Percentiles rank a stretch among this genome's conserved stretches.
These are phyloP conservation scores for Pyrgus malvae DNA, from an alignment of 2,888 invertebrate species.

Conservation along the genomic window DNA sequence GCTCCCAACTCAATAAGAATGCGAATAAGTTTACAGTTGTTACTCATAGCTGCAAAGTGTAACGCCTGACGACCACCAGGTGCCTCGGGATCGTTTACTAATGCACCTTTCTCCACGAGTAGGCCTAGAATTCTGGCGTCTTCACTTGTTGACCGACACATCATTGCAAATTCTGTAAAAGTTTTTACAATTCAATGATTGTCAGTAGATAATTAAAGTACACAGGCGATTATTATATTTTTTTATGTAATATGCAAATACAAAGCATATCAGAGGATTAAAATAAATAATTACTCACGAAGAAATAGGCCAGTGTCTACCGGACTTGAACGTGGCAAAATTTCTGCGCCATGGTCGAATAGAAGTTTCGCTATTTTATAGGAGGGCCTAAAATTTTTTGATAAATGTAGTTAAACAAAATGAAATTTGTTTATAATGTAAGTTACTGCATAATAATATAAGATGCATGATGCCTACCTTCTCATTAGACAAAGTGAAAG, in stretches of 20 bases:
- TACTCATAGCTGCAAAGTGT: slow-evolving; percentile 76
- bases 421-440: too few relatives aligned
- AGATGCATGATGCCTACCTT: slow-evolving; percentile 43
- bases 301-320: slow-evolving; percentile 66
- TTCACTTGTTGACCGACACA: slow-evolving; percentile 58
- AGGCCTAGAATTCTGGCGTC: slow-evolving; percentile 59
- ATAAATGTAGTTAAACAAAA: too few relatives aligned
- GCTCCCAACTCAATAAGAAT: slow-evolving; percentile 62
- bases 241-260: too few relatives aligned
- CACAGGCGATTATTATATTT: too few relatives aligned
- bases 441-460: background rate
- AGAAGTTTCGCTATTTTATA: slow-evolving; percentile 54
- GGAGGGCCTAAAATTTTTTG: slow-evolving; percentile 57
- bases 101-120: slow-evolving; percentile 57
- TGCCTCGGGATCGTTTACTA: slow-evolving; percentile 57
- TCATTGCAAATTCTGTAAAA: slow-evolving; percentile 65
- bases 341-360: slow-evolving; percentile 60
- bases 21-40: slow-evolving; percentile 58
- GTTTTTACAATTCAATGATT: background rate
- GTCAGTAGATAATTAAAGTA: too few relatives aligned
- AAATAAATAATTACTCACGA: slow-evolving; percentile 47
- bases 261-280: too few relatives aligned
- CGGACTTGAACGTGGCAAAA: slow-evolving; percentile 47
- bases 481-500: slow-evolving; percentile 67
- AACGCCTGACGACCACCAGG: slow-evolving; percentile 71